phyloP scores from a whole-genome alignment of 2,797 vertebrate genomes.

The Enteromius anoplus region DNA sequence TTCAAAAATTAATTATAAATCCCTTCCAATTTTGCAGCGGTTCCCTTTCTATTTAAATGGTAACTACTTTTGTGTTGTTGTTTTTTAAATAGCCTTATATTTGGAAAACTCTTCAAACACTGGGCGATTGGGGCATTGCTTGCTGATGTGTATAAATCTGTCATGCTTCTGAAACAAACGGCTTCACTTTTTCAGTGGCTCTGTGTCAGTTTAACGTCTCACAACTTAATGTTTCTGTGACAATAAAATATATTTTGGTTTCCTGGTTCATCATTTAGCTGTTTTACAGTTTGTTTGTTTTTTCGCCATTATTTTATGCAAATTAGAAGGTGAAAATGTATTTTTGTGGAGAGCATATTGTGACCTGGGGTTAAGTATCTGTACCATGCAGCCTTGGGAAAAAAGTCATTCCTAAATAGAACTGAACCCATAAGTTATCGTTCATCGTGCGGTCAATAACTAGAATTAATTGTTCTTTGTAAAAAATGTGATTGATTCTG shows the following conservation, averaged over 20 bases:
- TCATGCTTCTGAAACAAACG: constrained; percentile 69
- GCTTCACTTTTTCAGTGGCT: constrained; percentile 53
- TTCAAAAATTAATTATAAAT: neutral
- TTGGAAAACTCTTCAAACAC: neutral
- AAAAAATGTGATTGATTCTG: neutral
- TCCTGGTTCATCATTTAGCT: constrained; percentile 55
- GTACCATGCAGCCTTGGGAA: neutral
- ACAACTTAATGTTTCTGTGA: constrained; percentile 68
- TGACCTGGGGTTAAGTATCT: neutral
- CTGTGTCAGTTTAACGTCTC: constrained; percentile 56
- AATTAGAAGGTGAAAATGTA: neutral
- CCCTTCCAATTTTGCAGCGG: neutral
- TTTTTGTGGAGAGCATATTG: neutral
- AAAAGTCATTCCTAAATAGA: too few species aligned
- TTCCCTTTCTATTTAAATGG: neutral
- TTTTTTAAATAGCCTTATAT: neutral
- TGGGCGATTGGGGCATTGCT: constrained; percentile 61
- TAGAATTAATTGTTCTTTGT: neutral
- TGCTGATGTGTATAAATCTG: constrained; percentile 59
- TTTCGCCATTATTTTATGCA: neutral
- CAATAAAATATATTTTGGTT: constrained; percentile 75
- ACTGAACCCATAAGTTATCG: too few species aligned
- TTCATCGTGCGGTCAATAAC: neutral
- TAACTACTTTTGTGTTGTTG: neutral
- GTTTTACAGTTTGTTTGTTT: neutral